Percentiles rank a stretch among this genome's conserved stretches.
These are phyloP conservation scores for Oscheius sp. DNA, from an alignment of 1,140 invertebrate genomes.

Conservation along the genomic window DNA sequence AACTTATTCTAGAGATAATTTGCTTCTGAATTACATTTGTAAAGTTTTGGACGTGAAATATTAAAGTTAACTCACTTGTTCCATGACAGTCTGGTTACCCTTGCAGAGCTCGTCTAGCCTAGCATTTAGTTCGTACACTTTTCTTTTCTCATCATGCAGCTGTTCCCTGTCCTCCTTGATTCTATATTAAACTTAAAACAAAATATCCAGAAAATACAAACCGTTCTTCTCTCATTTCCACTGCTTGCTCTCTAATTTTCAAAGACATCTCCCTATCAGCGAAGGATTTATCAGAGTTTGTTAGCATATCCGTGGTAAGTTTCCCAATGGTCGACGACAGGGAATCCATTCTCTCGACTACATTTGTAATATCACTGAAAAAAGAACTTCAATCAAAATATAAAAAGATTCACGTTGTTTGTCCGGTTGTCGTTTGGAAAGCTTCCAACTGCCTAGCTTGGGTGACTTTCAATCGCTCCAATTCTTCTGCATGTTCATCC, in stretches of 20 bases:
- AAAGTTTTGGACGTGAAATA: background rate
- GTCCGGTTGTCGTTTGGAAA: conserved; percentile 12
- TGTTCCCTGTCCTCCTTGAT: background rate
- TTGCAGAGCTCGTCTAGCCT: conserved; percentile 13
- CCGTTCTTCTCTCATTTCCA: conserved; percentile 23
- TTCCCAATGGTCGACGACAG: background rate
- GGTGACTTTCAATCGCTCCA: conserved; percentile 13
- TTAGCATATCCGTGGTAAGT: conserved; percentile 21
- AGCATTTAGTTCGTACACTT: conserved; percentile 27
- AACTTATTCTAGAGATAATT: too few species aligned
- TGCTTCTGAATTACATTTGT: too few species aligned
- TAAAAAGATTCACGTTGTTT: background rate
- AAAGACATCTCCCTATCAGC: conserved; percentile 5
- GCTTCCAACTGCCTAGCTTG: conserved; percentile 19
- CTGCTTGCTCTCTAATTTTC: conserved; percentile 4
- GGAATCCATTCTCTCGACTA: conserved; percentile 20
- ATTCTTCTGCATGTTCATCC: conserved; percentile 1
- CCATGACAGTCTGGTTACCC: conserved; percentile 14
- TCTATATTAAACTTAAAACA: background rate
- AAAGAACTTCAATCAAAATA: background rate
- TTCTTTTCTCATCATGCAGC: conserved; percentile 3
- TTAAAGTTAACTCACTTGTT: background rate
- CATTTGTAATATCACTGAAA: conserved; percentile 14
- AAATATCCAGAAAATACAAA: background rate
- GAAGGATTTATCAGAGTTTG: background rate